A percentile compares a stretch with the other conserved stretches of the same genome.
Conservation (phyloP, 1,140 invertebrate genomes). For the Neelides sp. region DNA sequence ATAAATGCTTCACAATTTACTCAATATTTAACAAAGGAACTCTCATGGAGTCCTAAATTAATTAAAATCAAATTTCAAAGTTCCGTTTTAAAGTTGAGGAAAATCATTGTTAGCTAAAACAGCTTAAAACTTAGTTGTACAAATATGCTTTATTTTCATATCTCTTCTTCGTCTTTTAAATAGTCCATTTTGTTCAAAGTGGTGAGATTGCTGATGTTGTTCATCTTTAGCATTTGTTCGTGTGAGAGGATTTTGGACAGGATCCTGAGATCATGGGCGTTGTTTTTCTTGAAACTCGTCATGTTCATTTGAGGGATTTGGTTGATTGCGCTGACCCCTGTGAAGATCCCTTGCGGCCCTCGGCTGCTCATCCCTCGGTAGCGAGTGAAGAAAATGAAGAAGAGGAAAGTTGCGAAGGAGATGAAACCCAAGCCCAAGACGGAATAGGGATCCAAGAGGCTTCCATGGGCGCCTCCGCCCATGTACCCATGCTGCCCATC, state of each 20-base stretch:
- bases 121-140: too few species aligned
- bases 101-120: too few species aligned
- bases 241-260: slow-evolving; percentile 19
- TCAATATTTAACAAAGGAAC: too few species aligned
- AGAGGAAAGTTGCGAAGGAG: slow-evolving; percentile 22
- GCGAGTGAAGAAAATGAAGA: slow-evolving; percentile 20
- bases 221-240: not conserved
- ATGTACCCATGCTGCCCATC: not conserved
- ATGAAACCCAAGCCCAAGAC: slow-evolving; percentile 22
- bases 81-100: too few species aligned
- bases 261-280: slow-evolving; percentile 6
- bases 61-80: too few species aligned
- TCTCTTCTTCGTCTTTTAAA: slow-evolving; percentile 1
- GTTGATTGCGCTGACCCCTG: not conserved
- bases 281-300: not conserved
- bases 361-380: slow-evolving; percentile 4
- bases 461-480: slow-evolving; percentile 10
- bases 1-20: too few species aligned
- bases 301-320: not conserved
- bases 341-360: not conserved
- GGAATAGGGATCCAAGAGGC: slow-evolving; percentile 22
- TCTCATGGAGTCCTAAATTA: too few species aligned
- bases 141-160: too few species aligned
- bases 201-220: not conserved
- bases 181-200: not conserved